Evolutionary conservation across 2,888 invertebrate species (phyloP).

Genomic region (Lepidonotus clava): DNA sequence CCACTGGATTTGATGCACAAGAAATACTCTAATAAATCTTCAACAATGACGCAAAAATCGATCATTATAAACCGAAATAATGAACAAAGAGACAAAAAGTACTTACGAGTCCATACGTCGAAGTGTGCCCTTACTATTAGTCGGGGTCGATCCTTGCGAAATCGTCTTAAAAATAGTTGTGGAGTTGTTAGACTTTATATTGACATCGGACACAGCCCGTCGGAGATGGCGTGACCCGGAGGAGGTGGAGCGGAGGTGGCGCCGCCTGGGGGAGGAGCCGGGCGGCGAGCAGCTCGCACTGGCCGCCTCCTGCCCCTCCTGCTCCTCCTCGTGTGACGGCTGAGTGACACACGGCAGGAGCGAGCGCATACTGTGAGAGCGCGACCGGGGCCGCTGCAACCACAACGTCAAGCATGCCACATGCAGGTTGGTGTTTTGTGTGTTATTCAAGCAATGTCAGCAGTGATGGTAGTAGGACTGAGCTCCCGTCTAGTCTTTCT

Average conservation of each 20-base stretch:
- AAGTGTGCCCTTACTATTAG: conserved; percentile 25
- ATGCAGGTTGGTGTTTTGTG: background rate
- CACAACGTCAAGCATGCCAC: conserved; percentile 42
- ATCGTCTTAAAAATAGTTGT: conserved; percentile 43
- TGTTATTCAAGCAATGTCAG: too few species aligned
- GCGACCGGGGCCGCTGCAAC: conserved; percentile 32
- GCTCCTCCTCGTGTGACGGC: conserved; percentile 29
- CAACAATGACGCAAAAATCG: background rate
- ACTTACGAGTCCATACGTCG: conserved; percentile 43
- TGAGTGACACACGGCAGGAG: conserved; percentile 40
- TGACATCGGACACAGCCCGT: conserved; percentile 37
- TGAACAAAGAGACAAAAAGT: background rate
- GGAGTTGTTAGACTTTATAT: conserved; percentile 50
- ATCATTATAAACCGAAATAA: background rate
- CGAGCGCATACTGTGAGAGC: conserved; percentile 41
- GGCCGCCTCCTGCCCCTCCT: background rate
- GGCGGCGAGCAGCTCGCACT: background rate
- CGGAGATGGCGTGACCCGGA: conserved; percentile 47
- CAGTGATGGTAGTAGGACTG: too few species aligned
- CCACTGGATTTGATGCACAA: too few species aligned
- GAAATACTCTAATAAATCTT: too few species aligned
- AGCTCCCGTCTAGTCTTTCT: too few species aligned
- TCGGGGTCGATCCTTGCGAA: conserved; percentile 48
- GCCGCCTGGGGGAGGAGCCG: conserved; percentile 41
- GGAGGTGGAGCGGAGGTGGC: background rate